Evolutionary conservation across 2,113 vertebrate species (phyloP).

Genomic region (Nerophis ophidion): DNA sequence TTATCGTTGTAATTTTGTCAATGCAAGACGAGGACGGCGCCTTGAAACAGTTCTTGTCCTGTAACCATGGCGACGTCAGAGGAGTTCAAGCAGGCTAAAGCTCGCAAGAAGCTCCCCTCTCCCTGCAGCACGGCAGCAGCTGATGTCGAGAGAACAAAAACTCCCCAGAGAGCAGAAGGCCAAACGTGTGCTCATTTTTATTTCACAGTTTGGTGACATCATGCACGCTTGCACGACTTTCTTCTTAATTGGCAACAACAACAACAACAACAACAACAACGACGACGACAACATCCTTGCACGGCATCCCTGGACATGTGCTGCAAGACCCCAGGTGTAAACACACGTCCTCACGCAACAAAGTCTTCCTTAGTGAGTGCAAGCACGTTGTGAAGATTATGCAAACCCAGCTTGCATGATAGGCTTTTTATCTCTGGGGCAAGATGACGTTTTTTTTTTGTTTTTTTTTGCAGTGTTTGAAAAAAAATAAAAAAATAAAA

Average conservation of each 20-base stretch:
- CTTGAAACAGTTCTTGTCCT: neutral
- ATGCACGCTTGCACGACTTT: slow-evolving; percentile 15
- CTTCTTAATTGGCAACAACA: neutral
- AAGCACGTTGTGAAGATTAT: slow-evolving; percentile 3
- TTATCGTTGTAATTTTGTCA: neutral
- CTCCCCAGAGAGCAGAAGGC: slow-evolving; percentile 47
- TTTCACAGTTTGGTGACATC: slow-evolving; percentile 21
- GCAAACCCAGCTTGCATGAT: neutral
- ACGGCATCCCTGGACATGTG: slow-evolving; percentile 53
- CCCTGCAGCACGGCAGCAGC: slow-evolving; percentile 61
- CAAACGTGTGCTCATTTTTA: slow-evolving; percentile 42
- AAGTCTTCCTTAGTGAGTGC: slow-evolving; percentile 8
- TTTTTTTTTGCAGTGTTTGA: neutral
- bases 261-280: neutral
- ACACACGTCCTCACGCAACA: slow-evolving; percentile 22
- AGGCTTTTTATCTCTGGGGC: neutral
- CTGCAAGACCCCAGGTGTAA: slow-evolving; percentile 40
- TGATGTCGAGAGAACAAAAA: slow-evolving; percentile 69
- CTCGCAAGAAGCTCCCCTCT: slow-evolving; percentile 38
- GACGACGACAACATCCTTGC: neutral
- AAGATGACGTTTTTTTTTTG: neutral
- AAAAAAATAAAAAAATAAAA: neutral
- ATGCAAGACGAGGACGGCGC: too few species aligned
- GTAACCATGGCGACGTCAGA: neutral
- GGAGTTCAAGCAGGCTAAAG: slow-evolving; percentile 19